phyloP scores from a whole-genome alignment of 2,113 vertebrate genomes.

The Malurus cyaneus region DNA sequence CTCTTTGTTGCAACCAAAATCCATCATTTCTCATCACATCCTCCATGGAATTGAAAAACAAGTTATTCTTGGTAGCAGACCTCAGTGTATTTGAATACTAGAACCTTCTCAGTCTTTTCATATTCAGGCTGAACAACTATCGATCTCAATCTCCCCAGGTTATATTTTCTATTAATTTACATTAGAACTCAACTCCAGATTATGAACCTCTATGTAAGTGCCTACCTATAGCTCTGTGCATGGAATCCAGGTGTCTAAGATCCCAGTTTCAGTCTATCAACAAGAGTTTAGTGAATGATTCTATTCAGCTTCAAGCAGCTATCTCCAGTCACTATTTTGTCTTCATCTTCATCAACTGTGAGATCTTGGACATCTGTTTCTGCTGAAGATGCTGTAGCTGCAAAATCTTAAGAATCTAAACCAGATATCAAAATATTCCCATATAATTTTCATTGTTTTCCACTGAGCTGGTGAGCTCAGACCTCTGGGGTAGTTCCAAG shows the following conservation, averaged over 20 bases:
- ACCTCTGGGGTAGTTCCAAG: neutral
- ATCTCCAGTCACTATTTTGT: neutral
- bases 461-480: neutral
- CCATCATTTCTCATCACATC: neutral
- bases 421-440: neutral
- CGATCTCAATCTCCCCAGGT: neutral
- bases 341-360: neutral
- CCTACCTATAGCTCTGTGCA: neutral
- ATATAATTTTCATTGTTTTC: neutral
- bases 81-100: neutral
- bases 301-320: neutral
- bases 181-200: neutral
- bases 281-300: neutral
- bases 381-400: neutral
- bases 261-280: neutral
- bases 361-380: neutral
- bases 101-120: neutral
- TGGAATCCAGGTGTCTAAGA: neutral
- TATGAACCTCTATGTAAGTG: neutral
- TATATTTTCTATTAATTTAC: neutral
- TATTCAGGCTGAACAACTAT: neutral
- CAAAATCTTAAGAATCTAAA: neutral
- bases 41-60: neutral
- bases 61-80: neutral
- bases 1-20: neutral